Base-by-base conservation (phyloP, 2,113 vertebrate genomes). In the Pelodiscus sinensis region DNA sequence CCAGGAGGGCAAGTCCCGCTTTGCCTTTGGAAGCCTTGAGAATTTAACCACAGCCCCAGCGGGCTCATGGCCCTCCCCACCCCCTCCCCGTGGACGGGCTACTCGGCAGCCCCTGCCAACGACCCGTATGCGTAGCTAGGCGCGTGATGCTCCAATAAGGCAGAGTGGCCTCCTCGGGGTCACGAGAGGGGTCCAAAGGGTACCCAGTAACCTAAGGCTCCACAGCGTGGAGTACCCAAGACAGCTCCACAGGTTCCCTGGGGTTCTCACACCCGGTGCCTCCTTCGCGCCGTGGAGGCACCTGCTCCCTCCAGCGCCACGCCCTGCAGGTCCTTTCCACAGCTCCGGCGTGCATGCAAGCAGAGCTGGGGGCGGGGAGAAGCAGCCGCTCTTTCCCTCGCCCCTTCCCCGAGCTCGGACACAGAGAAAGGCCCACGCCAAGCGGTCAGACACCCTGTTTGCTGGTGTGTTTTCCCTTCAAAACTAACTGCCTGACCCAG, bases 291-390 rank as follows among this genome's bases (percentile, higher is more conserved):
- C 80, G 57, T 79, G 11, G 27, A 29, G 54, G 38, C n/a, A 12
- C 25, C 18, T 13, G 19, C 60, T 82, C 90, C 91, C 51, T 50
- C 12, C 73, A 50, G 35, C 4, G 19, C 18, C 4, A 1, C 2
- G 16, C 86, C 94, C 58, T 35, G 29, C 29, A 89, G 52, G 86
- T 95, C 85, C 82, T 90, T 89, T 95, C 82, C 54, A 44, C 10
- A 58, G 11, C 71, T 92, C 71, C 50, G 79, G 65, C 21, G 14
- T 68, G 81, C 58, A 44, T 18, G 8, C 0, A 80, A n/a, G 21
- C 24, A 81, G 10, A 80, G 58, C 80, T 82, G n/a, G 13, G 82
- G 38, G 0, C 81, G 0, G 90, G 68, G 68, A 90, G 56, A 21
- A 90, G 38, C 11, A 82, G 68, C 75, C 79, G 81, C 21, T 94